A percentile compares a stretch with the other conserved stretches of the same genome.
These are phyloP conservation scores for Cyphomyrus plagiostoma DNA, from an alignment of 2,113 vertebrate genomes.

Conservation along the genomic window DNA sequence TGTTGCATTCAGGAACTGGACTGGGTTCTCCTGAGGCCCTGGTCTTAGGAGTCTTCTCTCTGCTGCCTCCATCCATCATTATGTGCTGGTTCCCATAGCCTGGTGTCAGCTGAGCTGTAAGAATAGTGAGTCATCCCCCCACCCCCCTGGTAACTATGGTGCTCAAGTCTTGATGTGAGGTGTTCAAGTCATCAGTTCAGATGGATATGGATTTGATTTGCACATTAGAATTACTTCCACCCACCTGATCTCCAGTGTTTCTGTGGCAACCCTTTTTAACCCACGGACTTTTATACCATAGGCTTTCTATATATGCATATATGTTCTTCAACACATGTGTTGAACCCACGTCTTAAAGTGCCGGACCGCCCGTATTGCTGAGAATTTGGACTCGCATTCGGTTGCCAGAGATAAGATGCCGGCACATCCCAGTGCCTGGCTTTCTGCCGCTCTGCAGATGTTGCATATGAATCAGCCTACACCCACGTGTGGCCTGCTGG, in stretches of 20 bases:
- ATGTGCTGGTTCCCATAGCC: not conserved
- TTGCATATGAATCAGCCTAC: not conserved
- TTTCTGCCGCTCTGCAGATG: not conserved
- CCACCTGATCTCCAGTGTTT: not conserved
- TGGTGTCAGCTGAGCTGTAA: not conserved
- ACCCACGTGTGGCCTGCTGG: not conserved
- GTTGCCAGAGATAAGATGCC: not conserved
- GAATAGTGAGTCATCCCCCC: not conserved
- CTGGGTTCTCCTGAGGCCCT: not conserved
- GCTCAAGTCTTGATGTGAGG: not conserved
- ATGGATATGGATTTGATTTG: conserved; percentile 6
- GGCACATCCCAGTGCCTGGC: not conserved
- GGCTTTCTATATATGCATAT: not conserved
- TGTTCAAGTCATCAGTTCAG: not conserved
- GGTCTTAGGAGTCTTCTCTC: not conserved
- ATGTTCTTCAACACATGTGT: not conserved
- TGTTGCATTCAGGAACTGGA: not conserved
- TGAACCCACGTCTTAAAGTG: not conserved
- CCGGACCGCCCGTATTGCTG: not conserved
- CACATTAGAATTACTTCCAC: not conserved
- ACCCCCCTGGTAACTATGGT: not conserved
- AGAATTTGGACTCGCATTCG: not conserved
- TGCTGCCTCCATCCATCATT: not conserved
- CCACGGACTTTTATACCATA: not conserved
- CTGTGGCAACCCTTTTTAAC: not conserved